Evolutionary conservation across 2,797 vertebrate species (phyloP), one percentile per base, ranked within the genome.

Genomic region (Acanthurus leucopareius): DNA sequence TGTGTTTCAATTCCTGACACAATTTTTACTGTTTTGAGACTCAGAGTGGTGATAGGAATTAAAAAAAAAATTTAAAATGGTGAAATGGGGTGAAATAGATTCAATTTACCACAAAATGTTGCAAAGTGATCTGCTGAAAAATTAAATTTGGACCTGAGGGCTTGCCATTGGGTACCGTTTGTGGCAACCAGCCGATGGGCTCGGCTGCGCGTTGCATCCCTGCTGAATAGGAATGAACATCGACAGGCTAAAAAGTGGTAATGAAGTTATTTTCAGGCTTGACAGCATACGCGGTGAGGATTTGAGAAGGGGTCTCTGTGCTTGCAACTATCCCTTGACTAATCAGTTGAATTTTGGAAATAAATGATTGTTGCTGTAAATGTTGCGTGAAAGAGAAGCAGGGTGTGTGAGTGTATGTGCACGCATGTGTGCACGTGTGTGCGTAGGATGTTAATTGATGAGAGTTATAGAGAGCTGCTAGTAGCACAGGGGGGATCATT

Each of bases 401-500:
- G 85, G 76, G 57, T 52, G 62, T 57, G 79, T 54, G 22, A 80
- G 70, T 65, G 54, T 73, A 52, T 67, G 54, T 57, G 69, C 28
- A 59, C 13, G 54, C 72, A 52, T 67, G 54, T 57, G 69, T 40
- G 65, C 13, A 25, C n/a, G 22, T 38, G 66, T 64, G 76, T 19
- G 59, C 6, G 68, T 58, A 62, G 87, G 91, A 93, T 93, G 94
- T 94, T 96, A 96, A 96, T 95, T 96, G 95, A 96, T 95, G 95
- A 95, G 93, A 92, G 91, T 95, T 96, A 95, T 94, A 93, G 93
- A 93, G 92, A 92, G 90, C 92, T 94, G 93, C 92, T 92, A 88
- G 90, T 92, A 92, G 93, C 93, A 94, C 94, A 92, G 79, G 92
- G 95, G 92, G 94, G 90, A 95, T 96, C 95, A 95, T 96, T 95